Evolutionary conservation across 2,797 vertebrate genomes (phyloP).

Genomic region (Antennarius maculatus): DNA sequence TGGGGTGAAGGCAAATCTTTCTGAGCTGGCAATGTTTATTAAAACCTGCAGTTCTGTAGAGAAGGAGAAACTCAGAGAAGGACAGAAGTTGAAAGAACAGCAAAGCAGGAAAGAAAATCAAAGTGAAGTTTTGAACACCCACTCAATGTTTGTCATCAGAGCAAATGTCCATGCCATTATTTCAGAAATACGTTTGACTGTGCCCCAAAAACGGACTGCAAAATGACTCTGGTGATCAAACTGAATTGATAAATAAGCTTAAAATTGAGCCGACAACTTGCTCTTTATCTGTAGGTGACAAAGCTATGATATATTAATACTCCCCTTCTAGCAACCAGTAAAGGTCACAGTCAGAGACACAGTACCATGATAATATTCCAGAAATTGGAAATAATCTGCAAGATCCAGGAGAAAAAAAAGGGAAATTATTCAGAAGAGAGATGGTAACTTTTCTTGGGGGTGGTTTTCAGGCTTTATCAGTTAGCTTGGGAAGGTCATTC

Average conservation of each 20-base stretch:
- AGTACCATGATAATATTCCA: not conserved
- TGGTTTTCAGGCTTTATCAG: too few species aligned
- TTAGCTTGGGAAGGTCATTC: too few species aligned
- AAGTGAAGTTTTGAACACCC: not conserved
- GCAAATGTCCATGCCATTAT: not conserved
- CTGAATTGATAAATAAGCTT: not conserved
- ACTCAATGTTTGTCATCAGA: not conserved
- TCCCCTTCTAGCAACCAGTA: constrained; percentile 10
- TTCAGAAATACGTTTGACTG: not conserved
- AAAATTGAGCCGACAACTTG: constrained; percentile 14
- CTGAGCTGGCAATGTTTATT: not conserved
- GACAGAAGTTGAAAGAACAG: not conserved
- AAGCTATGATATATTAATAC: constrained; percentile 11
- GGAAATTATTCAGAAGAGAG: constrained; percentile 25
- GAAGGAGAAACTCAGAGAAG: not conserved
- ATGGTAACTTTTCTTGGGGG: not conserved
- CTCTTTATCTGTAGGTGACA: constrained; percentile 8
- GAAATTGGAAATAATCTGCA: constrained; percentile 27
- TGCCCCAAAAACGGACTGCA: not conserved
- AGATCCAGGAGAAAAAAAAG: not conserved
- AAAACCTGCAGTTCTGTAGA: not conserved
- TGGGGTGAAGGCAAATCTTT: not conserved
- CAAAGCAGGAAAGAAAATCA: not conserved
- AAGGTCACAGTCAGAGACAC: constrained; percentile 33
- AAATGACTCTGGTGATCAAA: not conserved